phyloP scores from a whole-genome alignment of 2,797 vertebrate species.

The Hydrolagus colliei region DNA sequence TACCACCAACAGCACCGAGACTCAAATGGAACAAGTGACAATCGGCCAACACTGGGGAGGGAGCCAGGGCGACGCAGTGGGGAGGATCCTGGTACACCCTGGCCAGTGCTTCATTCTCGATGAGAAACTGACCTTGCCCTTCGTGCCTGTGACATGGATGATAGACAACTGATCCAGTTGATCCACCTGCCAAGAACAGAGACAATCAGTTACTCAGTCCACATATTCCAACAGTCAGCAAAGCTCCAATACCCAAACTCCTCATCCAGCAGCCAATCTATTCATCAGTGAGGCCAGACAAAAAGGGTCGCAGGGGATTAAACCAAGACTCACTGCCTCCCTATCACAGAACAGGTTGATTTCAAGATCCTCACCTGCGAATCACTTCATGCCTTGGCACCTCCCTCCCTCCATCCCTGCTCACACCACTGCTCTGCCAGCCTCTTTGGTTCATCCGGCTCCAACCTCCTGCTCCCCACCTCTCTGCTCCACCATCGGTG shows the following conservation, averaged over 20 bases:
- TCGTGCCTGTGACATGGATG: conserved; percentile 90
- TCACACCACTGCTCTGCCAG: neutral
- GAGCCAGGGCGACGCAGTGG: no score
- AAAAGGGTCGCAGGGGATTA: no score
- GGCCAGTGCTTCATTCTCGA: neutral
- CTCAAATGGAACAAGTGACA: no score
- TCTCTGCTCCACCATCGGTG: neutral
- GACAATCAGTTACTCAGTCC: neutral
- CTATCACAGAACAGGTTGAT: no score
- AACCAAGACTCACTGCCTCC: no score
- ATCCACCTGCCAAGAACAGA: conserved; percentile 63
- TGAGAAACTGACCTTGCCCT: conserved; percentile 77
- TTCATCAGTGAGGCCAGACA: neutral
- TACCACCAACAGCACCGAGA: no score
- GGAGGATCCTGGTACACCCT: no score
- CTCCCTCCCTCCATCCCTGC: neutral
- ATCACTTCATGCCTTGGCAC: neutral
- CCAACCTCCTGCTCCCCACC: neutral
- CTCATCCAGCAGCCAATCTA: neutral
- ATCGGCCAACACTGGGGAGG: no score
- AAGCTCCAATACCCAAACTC: neutral
- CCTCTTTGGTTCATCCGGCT: neutral
- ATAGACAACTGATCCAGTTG: conserved; percentile 81
- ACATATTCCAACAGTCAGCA: neutral
- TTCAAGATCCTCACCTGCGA: no score